phyloP scores from a whole-genome alignment of 2,113 vertebrate species.

The Myotis lucifugus region DNA sequence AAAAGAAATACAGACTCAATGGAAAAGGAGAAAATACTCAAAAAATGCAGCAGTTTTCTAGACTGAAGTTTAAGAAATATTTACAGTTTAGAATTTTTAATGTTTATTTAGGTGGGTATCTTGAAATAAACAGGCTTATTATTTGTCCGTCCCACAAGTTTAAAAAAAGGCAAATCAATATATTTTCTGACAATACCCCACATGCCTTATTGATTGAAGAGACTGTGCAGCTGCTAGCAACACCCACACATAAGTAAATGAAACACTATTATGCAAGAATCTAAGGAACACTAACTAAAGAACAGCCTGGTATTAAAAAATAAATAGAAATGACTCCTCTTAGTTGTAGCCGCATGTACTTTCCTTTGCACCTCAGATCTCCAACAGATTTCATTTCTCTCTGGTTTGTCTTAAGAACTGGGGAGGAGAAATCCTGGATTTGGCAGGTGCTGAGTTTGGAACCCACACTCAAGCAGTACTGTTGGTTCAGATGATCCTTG shows the following conservation, averaged over 20 bases:
- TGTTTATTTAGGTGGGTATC: constrained; percentile 17
- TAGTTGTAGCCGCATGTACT: constrained; percentile 1
- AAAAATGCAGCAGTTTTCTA: not conserved
- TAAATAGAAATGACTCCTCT: constrained; percentile 45
- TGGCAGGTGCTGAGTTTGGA: constrained; percentile 56
- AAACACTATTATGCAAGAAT: constrained; percentile 60
- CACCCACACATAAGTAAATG: not conserved
- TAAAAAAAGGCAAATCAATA: not conserved
- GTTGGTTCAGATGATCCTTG: constrained; percentile 57
- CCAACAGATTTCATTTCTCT: constrained; percentile 44
- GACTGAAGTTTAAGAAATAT: constrained; percentile 30
- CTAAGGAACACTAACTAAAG: not conserved
- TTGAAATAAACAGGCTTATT: constrained; percentile 21
- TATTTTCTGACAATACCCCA: not conserved
- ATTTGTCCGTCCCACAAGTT: constrained; percentile 7
- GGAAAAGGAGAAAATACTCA: not conserved
- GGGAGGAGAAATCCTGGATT: constrained; percentile 43
- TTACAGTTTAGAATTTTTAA: constrained; percentile 4
- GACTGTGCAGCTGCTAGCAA: not conserved
- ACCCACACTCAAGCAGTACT: not conserved
- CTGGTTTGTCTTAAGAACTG: constrained; percentile 55
- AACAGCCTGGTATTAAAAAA: constrained; percentile 43
- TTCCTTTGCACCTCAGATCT: constrained; percentile 41
- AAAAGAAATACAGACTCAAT: not conserved
- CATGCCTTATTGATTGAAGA: constrained; percentile 8